Conservation (phyloP, 2,888 invertebrate species). For the Campopleginae sp. region DNA sequence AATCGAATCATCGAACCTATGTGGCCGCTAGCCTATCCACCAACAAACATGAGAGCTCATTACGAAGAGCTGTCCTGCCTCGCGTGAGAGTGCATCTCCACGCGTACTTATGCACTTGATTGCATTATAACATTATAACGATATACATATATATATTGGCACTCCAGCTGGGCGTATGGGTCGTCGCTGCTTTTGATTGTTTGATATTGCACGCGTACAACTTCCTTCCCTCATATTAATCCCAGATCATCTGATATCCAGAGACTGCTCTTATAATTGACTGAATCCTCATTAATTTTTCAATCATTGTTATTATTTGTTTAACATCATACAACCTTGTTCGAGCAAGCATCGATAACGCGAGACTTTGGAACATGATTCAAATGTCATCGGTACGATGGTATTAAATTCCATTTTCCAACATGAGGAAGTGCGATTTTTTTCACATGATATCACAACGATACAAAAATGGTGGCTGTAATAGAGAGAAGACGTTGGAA, state of each 20-base stretch:
- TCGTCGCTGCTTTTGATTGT: constrained; percentile 39
- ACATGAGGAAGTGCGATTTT: background rate
- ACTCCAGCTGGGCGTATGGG: constrained; percentile 68
- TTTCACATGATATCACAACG: constrained; percentile 2
- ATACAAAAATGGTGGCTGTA: background rate
- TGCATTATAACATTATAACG: constrained; percentile 81
- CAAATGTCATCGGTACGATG: background rate
- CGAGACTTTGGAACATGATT: no score
- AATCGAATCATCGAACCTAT: constrained; percentile 79
- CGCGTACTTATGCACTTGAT: constrained; percentile 77
- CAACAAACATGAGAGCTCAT: constrained; percentile 82
- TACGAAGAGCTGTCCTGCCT: constrained; percentile 74
- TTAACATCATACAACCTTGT: background rate
- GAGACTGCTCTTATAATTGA: constrained; percentile 17
- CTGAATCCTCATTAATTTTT: background rate
- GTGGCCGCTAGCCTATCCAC: constrained; percentile 75
- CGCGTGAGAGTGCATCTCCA: constrained; percentile 77
- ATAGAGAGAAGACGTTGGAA: background rate
- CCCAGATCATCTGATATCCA: constrained; percentile 16
- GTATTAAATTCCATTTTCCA: background rate
- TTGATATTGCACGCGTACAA: constrained; percentile 40
- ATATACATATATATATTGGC: constrained; percentile 23
- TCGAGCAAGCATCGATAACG: background rate
- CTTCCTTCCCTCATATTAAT: background rate
- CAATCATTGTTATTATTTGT: background rate